Evolutionary conservation across 2,888 invertebrate species (phyloP), one percentile per base, ranked within the genome.

Genomic region (Achlya flavicornis): DNA sequence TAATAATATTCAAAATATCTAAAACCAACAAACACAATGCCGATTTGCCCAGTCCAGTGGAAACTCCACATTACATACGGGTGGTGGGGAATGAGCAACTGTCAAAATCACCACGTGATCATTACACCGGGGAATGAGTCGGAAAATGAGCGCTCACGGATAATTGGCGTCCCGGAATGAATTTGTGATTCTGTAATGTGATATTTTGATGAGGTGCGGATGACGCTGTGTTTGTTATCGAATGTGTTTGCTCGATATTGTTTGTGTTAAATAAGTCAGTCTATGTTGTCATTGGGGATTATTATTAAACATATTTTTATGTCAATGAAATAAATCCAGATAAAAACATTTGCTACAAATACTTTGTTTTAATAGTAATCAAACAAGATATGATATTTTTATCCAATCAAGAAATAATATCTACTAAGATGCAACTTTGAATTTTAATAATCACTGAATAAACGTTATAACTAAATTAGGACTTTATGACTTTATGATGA

Each of bases 41-140:
- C 46, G 46, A 64, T 53, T 70, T 11, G 63, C 64, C 64, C 76
- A 75, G 64, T 61, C 2, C 11, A 53, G 58, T 72, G 67, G 72
- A 76, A 80, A 66, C 65, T 65, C 69, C 38, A 62, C 73, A 69
- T 80, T 76, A 81, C 67, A 66, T 64, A 67, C 73, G 75, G 76
- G 74, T 73, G 74, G 73, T 70, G 75, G 80, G 78, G 78, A 75
- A 74, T 72, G 76, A 77, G 82, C 76, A 88, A 89, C 92, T 92
- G 93, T 93, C 93, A 93, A 88, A 92, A 91, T 93, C 92, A 92
- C 90, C 91, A 90, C 89, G 90, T 89, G 92, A 91, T 92, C 90
- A 86, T 91, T 92, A 91, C 92, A 91, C 87, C 89, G 78, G 91
- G 91, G 92, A 92, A 91, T 88, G 91, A 89, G 87, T 89, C 85